phyloP scores from a whole-genome alignment of 35 echinoderm and acorn worm genomes.

The Ophioderma brevispina region DNA sequence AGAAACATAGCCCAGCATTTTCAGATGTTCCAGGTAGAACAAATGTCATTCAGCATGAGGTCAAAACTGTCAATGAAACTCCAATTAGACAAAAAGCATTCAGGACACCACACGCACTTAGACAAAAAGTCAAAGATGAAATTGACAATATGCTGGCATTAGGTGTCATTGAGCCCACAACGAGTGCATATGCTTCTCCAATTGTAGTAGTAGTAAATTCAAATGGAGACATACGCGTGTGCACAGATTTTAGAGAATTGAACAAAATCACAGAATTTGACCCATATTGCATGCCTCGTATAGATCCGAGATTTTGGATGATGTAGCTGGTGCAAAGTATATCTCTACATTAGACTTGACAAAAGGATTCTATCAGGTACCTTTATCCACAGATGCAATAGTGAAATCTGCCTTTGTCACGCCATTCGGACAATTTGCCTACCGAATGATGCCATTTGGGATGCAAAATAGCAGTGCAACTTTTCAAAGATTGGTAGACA shows the following conservation, averaged over 20 bases:
- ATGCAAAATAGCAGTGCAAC: slow-evolving; percentile 41
- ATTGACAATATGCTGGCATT: slow-evolving; percentile 18
- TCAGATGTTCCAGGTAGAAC: slow-evolving; percentile 61
- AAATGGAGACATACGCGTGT: slow-evolving; percentile 27
- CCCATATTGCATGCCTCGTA: slow-evolving; percentile 47
- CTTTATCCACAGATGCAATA: slow-evolving; percentile 16
- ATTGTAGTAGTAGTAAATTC: slow-evolving; percentile 35
- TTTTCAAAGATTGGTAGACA: slow-evolving; percentile 31
- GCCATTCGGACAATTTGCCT: slow-evolving; percentile 17
- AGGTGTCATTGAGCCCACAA: slow-evolving; percentile 13
- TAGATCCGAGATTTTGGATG: slow-evolving; percentile 47
- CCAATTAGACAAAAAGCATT: slow-evolving; percentile 20
- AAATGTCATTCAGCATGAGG: neutral
- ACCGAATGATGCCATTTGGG: slow-evolving; percentile 37
- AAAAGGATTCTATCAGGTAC: slow-evolving; percentile 50
- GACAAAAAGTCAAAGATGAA: slow-evolving; percentile 40
- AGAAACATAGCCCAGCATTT: neutral
- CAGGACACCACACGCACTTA: slow-evolving; percentile 27
- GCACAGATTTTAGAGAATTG: neutral
- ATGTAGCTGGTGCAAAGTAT: slow-evolving; percentile 32
- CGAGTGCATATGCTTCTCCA: slow-evolving; percentile 47
- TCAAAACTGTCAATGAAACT: neutral
- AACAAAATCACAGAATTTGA: slow-evolving; percentile 42
- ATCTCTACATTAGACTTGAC: slow-evolving; percentile 52
- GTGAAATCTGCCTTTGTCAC: slow-evolving; percentile 45